Percentiles rank a stretch among this genome's conserved stretches.
Evolutionary conservation across 2,888 invertebrate genomes (phyloP).

Genomic region (Trypoxylon attenuatum): DNA sequence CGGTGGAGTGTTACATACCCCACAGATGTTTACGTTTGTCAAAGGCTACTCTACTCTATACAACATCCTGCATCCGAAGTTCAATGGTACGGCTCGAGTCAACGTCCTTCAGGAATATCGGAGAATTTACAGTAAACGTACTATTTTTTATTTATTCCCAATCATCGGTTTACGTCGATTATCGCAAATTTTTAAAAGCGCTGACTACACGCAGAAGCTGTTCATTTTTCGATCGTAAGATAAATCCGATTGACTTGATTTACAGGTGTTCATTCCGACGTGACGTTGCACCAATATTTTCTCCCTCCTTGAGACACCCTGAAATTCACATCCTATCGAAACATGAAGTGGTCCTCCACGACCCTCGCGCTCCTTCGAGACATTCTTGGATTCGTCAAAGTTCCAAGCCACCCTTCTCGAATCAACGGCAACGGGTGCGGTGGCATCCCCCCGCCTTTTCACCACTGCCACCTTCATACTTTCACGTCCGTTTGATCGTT

Average conservation of each 20-base stretch:
- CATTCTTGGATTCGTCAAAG: constrained; percentile 40
- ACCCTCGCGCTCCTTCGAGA: constrained; percentile 36
- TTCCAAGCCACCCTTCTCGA: constrained; percentile 4
- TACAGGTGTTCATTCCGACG: constrained; percentile 59
- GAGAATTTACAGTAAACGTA: too few species aligned
- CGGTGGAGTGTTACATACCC: constrained; percentile 38
- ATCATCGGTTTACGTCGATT: too few species aligned
- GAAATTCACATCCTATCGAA: constrained; percentile 38
- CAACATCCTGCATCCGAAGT: background rate
- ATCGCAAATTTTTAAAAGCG: constrained; percentile 39
- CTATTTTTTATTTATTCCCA: too few species aligned
- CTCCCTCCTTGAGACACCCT: constrained; percentile 12
- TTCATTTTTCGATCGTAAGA: constrained; percentile 57
- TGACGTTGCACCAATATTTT: constrained; percentile 46
- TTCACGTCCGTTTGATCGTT: constrained; percentile 40
- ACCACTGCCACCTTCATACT: constrained; percentile 14
- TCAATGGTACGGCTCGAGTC: too few species aligned
- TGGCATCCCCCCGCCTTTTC: constrained; percentile 45
- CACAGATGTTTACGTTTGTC: constrained; percentile 39
- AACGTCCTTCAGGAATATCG: too few species aligned
- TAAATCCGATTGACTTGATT: constrained; percentile 53
- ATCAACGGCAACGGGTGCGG: constrained; percentile 25
- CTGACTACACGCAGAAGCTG: constrained; percentile 22
- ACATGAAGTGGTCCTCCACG: constrained; percentile 34
- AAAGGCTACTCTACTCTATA: constrained; percentile 1